Evolutionary conservation across 2,888 invertebrate genomes (phyloP).

Genomic region (Amphimallon solstitiale): DNA sequence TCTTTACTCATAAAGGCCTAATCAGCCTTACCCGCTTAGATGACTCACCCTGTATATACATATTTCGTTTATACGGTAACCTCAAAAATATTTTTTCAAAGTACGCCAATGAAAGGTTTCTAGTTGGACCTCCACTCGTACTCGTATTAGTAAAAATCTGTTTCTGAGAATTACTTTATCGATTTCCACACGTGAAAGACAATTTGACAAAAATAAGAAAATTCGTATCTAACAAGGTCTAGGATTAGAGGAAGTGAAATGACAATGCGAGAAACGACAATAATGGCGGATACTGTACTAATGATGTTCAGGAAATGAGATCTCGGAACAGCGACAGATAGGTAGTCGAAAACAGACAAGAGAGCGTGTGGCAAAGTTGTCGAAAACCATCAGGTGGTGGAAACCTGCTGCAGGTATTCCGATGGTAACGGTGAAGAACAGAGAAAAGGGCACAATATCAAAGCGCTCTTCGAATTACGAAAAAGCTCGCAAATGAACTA

Average conservation of each 20-base stretch:
- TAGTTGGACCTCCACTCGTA: no score
- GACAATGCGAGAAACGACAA: constrained; percentile 40
- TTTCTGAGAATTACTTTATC: no score
- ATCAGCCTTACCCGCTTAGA: no score
- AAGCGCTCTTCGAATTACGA: constrained; percentile 41
- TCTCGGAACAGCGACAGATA: constrained; percentile 34
- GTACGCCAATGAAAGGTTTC: no score
- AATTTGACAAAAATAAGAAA: no score
- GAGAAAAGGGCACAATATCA: constrained; percentile 34
- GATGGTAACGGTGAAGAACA: constrained; percentile 15
- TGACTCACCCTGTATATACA: no score
- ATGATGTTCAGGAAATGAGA: constrained; percentile 48
- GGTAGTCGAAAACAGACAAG: constrained; percentile 35
- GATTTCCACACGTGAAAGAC: no score
- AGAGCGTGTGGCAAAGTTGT: constrained; percentile 12
- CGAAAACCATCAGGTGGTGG: constrained; percentile 44
- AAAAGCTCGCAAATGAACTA: constrained; percentile 36
- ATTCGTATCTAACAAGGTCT: no score
- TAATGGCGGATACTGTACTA: constrained; percentile 47
- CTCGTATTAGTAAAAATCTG: no score
- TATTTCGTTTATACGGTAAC: no score
- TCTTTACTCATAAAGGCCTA: no score
- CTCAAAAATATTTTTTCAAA: no score
- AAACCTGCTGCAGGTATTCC: constrained; percentile 6
- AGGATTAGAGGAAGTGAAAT: neutral